These are phyloP conservation scores for Subanguina moxae DNA, from an alignment of 1,140 invertebrate species.

Conservation along the genomic window DNA sequence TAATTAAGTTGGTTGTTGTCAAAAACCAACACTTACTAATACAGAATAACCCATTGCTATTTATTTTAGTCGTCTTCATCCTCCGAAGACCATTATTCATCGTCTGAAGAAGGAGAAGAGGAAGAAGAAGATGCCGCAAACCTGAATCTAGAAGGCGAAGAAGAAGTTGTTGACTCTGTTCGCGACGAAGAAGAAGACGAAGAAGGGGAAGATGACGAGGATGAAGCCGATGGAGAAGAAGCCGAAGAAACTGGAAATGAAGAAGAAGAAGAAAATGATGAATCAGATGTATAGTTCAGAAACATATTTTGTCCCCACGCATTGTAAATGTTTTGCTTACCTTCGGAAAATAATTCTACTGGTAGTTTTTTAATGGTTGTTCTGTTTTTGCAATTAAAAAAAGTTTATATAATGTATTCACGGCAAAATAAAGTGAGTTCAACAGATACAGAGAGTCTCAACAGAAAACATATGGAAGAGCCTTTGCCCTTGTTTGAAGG, in stretches of 20 bases:
- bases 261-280: conserved; percentile 3
- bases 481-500: too few relatives aligned
- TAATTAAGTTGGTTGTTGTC: too few relatives aligned
- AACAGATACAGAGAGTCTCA: too few relatives aligned
- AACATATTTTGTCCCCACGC: too few relatives aligned
- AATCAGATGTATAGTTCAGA: background rate
- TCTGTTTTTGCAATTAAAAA: too few relatives aligned
- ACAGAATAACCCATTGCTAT: conserved; percentile 1
- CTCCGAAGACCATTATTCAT: conserved; percentile 2
- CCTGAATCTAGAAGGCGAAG: background rate
- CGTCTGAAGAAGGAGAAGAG: conserved; percentile 2
- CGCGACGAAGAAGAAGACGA: conserved; percentile 6
- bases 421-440: too few relatives aligned
- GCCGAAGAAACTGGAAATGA: conserved; percentile 2
- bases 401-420: too few relatives aligned
- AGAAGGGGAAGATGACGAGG: conserved; percentile 3
- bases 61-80: background rate
- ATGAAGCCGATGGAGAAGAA: conserved; percentile 2
- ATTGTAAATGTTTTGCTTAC: too few relatives aligned
- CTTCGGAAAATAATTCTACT: too few relatives aligned
- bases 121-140: conserved; percentile 6
- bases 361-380: too few relatives aligned
- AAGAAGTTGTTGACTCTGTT: background rate
- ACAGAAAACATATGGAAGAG: too few relatives aligned
- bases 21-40: too few relatives aligned